Evolutionary conservation across 2,797 vertebrate species (phyloP).

Genomic region (Spatula versicolor): DNA sequence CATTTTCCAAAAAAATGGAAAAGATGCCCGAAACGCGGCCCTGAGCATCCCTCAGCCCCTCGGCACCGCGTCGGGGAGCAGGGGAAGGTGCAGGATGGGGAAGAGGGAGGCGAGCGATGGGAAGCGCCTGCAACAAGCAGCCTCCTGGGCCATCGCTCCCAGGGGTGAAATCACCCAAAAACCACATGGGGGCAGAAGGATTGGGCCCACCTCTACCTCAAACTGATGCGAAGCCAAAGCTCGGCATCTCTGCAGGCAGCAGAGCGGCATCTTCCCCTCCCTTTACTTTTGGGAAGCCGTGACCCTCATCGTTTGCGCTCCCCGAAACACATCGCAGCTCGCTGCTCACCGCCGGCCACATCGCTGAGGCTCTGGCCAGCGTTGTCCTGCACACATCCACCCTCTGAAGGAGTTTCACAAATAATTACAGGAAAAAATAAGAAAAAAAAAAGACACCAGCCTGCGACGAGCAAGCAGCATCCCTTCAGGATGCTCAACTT

Average conservation of each 20-base stretch:
- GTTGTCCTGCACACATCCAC: not conserved
- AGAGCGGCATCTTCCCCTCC: not conserved
- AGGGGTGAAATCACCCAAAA: not conserved
- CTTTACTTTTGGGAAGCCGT: not conserved
- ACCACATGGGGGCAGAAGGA: not conserved
- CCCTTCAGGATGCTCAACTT: slow-evolving; percentile 19
- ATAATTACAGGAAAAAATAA: not conserved
- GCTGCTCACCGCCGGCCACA: slow-evolving; percentile 19
- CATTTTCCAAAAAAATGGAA: not conserved
- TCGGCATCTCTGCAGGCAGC: not conserved
- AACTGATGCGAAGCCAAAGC: not conserved
- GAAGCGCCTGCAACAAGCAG: not conserved
- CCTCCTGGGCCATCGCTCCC: not conserved
- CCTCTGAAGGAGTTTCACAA: slow-evolving; percentile 12
- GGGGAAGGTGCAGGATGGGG: not conserved
- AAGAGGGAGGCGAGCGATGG: not conserved
- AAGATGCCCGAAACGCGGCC: not conserved
- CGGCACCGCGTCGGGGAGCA: rapidly evolving
- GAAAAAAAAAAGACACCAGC: not conserved
- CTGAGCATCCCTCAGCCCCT: not conserved
- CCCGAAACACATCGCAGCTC: slow-evolving; percentile 25
- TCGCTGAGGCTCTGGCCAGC: not conserved
- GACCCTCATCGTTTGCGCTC: not conserved
- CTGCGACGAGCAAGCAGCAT: not conserved
- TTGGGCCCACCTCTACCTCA: not conserved